Evolutionary conservation across 64 coral and sea anemone species (phyloP), one percentile per base, ranked within the genome.

Genomic region (Acropora tenuis): DNA sequence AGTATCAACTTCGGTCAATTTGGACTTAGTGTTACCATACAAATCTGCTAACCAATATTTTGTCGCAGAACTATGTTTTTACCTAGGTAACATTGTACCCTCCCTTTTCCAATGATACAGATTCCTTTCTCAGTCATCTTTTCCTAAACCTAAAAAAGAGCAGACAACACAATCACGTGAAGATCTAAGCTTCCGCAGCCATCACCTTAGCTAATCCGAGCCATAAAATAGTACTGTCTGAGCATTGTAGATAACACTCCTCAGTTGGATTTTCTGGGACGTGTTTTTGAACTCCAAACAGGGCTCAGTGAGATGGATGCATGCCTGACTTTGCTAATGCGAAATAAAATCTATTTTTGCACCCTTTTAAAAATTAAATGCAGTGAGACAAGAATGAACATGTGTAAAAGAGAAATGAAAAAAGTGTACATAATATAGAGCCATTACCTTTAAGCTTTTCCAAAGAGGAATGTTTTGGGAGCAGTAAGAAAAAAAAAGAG

Each of bases 221-320:
- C 71, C 71, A 41, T 74, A 74, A 74, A 74, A 74, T 74, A 74
- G 71, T 74, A 74, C 71, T 74, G 71, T 41, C 71, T 41, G 71
- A 74, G 71, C 71, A 74, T 41, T 74, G 6, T 4, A 83, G 80
- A 43, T 83, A 41, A 59, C 8, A 60, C n/a, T 59, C 52, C 52
- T 66, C 53, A 13, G 53, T 55, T 43, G 41, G 8, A 61, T 83
- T 83, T 59, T 18, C 15, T 6, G 80, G 63, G 9, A 66, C 4
- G 52, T 63, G 42, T 83, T 20, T 83, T 83, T 50, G 80, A 83
- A 83, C 80, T 0, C 43, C 80, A 83, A 83, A 83, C 15, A 58
- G 79, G 80, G 48, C 80, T 61, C 53, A 61, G 80, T 60, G 80
- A 83, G 80, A 83, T 83, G 50, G 40, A 83, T 83, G 80, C 80